Evolutionary conservation across 2,113 vertebrate genomes (phyloP).

Genomic region (Otus sunia): DNA sequence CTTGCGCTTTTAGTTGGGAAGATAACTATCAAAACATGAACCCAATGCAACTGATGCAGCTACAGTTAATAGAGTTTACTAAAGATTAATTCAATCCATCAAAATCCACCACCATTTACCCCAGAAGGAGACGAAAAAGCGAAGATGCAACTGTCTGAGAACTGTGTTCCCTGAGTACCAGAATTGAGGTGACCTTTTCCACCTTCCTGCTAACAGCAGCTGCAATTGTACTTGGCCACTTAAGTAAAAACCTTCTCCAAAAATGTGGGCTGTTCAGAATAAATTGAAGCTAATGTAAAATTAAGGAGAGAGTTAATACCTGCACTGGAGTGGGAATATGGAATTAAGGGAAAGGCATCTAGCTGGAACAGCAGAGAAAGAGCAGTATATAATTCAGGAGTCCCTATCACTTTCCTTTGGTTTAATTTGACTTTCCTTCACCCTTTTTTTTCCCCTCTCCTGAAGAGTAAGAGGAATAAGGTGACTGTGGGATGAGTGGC

Average conservation of each 20-base stretch:
- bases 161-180: accelerated
- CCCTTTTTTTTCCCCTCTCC: not conserved
- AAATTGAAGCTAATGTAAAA: not conserved
- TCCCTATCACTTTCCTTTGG: not conserved
- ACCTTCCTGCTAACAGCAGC: slow-evolving; percentile 28
- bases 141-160: not conserved
- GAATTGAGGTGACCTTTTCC: not conserved
- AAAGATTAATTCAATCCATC: not conserved
- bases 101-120: not conserved
- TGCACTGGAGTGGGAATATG: not conserved
- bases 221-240: slow-evolving; percentile 14
- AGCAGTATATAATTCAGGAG: not conserved
- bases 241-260: not conserved
- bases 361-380: not conserved
- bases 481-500: not conserved
- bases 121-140: not conserved
- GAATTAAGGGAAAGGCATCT: not conserved
- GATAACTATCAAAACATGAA: not conserved
- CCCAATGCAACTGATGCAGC: not conserved
- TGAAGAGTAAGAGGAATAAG: not conserved
- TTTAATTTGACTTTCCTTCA: not conserved
- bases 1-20: not conserved
- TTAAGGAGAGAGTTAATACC: not conserved
- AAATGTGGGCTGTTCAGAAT: not conserved
- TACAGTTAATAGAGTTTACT: not conserved